Evolutionary conservation across 2,797 vertebrate genomes (phyloP).

Genomic region (Euthynnus affinis): DNA sequence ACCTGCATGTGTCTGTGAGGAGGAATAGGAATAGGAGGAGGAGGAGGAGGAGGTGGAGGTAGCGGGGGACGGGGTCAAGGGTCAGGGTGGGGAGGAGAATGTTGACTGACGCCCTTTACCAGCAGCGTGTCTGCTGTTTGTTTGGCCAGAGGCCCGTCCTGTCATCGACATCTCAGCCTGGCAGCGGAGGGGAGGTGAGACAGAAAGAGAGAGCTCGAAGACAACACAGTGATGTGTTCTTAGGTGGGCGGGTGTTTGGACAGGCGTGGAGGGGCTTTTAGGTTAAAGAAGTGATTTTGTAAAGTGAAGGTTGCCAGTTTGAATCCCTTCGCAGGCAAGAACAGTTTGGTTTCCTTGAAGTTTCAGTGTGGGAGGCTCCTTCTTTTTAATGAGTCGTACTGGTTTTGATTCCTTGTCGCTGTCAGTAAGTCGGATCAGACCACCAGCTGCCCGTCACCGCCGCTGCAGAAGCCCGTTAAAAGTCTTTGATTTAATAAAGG

Average conservation of each 20-base stretch:
- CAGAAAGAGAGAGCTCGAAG: conserved; percentile 8
- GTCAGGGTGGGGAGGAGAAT: conserved; percentile 61
- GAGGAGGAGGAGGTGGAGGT: conserved; percentile 33
- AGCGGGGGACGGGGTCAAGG: conserved; percentile 52
- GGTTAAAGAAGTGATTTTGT: background rate
- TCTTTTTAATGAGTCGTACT: no score
- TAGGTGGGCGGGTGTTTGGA: background rate
- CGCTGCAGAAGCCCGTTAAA: background rate
- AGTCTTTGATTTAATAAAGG: no score
- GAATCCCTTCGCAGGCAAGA: background rate
- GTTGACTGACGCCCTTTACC: conserved; percentile 74
- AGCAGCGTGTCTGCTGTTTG: conserved; percentile 76
- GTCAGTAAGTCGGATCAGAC: background rate
- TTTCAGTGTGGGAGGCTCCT: no score
- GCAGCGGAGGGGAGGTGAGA: conserved; percentile 1
- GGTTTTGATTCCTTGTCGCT: background rate
- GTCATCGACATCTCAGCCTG: conserved; percentile 57
- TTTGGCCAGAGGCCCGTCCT: conserved; percentile 70
- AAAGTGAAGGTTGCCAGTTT: background rate
- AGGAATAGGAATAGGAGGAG: conserved; percentile 12
- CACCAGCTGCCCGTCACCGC: no score
- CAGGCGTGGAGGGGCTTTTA: background rate
- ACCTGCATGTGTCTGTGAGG: conserved; percentile 41
- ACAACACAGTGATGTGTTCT: conserved; percentile 13
- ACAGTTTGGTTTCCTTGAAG: background rate